A percentile compares a stretch with the other conserved stretches of the same genome.
Evolutionary conservation across 2,113 vertebrate species (phyloP).

Genomic region (Hippolais icterina): DNA sequence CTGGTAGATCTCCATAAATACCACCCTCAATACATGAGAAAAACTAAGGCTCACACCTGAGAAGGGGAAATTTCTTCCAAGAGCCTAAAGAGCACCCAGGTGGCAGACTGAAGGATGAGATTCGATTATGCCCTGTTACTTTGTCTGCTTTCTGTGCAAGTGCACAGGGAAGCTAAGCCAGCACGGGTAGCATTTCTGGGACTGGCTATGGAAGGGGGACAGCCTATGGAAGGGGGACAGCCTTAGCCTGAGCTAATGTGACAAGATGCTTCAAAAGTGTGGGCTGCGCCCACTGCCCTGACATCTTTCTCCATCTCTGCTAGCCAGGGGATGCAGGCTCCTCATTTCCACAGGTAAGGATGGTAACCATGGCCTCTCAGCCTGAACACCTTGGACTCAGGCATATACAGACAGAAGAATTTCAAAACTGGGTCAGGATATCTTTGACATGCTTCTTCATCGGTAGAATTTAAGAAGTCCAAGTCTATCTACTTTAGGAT

Average conservation of each 20-base stretch:
- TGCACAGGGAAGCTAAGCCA: neutral
- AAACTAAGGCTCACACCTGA: neutral
- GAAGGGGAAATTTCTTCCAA: neutral
- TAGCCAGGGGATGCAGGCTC: neutral
- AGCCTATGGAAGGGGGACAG: neutral
- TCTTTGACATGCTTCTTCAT: neutral
- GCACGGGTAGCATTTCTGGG: neutral
- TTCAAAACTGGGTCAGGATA: neutral
- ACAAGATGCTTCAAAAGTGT: too few species aligned
- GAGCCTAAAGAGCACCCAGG: neutral
- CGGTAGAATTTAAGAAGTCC: neutral
- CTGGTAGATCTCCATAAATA: neutral
- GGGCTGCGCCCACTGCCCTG: rapidly evolving
- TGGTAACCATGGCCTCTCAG: neutral
- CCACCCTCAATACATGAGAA: neutral
- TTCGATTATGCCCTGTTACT: neutral
- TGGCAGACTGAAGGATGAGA: neutral
- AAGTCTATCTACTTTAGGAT: neutral
- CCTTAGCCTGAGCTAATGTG: neutral
- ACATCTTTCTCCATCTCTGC: neutral
- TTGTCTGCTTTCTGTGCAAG: neutral
- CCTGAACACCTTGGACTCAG: rapidly evolving
- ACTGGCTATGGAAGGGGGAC: neutral
- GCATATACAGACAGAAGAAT: neutral
- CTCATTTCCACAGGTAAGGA: neutral